Conservation (phyloP, 1,140 invertebrate genomes). For the Drosophila biarmipes region DNA sequence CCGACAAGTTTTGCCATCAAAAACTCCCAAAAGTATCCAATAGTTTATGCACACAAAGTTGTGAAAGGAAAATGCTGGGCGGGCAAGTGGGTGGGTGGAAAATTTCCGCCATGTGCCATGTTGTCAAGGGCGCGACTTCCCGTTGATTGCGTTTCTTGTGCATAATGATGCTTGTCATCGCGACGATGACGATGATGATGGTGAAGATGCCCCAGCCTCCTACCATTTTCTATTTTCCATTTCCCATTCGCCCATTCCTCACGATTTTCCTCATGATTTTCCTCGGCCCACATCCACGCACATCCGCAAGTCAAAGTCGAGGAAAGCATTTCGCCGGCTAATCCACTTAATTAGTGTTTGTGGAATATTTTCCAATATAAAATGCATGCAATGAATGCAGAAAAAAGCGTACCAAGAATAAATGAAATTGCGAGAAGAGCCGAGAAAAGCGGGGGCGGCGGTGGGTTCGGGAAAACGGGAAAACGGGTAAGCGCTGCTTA, state of each 20-base stretch:
- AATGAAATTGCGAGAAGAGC: constrained; percentile 26
- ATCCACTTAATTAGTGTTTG: constrained; percentile 75
- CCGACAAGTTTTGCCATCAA: constrained; percentile 69
- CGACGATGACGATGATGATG: constrained; percentile 16
- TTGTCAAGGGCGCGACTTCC: constrained; percentile 22
- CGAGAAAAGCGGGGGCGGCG: background rate
- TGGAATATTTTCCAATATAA: constrained; percentile 61
- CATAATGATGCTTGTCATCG: constrained; percentile 10
- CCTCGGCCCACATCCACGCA: background rate
- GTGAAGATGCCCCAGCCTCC: background rate
- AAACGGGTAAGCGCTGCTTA: constrained; percentile 1
- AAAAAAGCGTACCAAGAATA: constrained; percentile 28
- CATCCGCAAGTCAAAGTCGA: constrained; percentile 50
- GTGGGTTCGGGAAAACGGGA: no score
- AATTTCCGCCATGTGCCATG: background rate
- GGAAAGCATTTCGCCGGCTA: constrained; percentile 60
- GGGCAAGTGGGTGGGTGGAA: background rate
- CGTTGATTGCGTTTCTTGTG: constrained; percentile 42
- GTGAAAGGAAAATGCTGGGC: constrained; percentile 18
- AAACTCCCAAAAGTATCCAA: constrained; percentile 72
- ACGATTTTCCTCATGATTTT: background rate
- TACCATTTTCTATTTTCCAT: constrained; percentile 18
- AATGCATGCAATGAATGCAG: constrained; percentile 46
- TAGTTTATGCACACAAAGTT: constrained; percentile 73
- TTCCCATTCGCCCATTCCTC: background rate